Percentiles rank a stretch among this genome's conserved stretches.
Evolutionary conservation across 1,140 invertebrate genomes (phyloP).

Genomic region (Holotrichia oblita): DNA sequence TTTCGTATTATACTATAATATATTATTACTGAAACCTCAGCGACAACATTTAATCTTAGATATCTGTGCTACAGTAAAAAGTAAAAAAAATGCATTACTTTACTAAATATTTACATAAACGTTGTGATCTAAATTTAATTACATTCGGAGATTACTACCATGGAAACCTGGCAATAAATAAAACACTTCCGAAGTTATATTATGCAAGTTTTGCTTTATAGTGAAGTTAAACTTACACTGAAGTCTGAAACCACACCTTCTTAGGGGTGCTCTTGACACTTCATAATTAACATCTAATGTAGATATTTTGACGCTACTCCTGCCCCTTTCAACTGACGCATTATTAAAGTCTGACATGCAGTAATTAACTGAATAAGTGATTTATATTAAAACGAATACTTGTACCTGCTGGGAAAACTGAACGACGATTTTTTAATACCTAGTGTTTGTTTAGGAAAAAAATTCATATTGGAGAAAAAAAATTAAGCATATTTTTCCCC

Average conservation of each 20-base stretch:
- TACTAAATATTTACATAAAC: background rate
- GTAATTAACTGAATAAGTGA: constrained; percentile 39
- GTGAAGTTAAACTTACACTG: constrained; percentile 38
- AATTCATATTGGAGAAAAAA: background rate
- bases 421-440: background rate
- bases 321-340: constrained; percentile 36
- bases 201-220: constrained; percentile 31
- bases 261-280: constrained; percentile 47
- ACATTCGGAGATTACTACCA: background rate
- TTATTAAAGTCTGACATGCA: constrained; percentile 39
- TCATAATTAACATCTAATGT: constrained; percentile 45
- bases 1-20: background rate
- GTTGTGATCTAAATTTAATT: background rate
- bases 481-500: background rate
- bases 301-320: constrained; percentile 46
- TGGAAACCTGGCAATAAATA: constrained; percentile 21
- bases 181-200: constrained; percentile 32
- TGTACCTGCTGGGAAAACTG: background rate
- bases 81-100: background rate
- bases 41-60: background rate
- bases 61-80: too few relatives aligned
- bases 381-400: constrained; percentile 36
- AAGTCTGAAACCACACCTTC: constrained; percentile 39
- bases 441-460: too few relatives aligned
- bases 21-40: constrained; percentile 20